A percentile compares a stretch with the other conserved stretches of the same genome.
Conservation (phyloP, 2,797 vertebrate species). For the Ptychadena robeensis region DNA sequence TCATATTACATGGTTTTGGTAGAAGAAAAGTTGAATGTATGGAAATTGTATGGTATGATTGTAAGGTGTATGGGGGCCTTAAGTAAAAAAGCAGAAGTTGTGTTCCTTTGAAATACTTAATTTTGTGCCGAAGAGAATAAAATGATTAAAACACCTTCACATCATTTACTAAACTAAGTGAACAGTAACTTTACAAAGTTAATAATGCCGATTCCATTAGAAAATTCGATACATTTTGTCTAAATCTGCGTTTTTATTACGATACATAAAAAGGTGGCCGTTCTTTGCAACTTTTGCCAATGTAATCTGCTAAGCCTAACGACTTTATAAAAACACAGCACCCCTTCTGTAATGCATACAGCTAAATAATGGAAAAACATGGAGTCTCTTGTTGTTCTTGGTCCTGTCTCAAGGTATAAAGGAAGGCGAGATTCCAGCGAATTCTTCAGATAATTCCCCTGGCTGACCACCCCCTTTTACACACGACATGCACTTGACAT, state of each 20-base stretch:
- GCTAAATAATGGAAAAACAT: constrained; percentile 50
- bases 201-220: too few species aligned
- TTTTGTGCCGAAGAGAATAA: too few species aligned
- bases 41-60: too few species aligned
- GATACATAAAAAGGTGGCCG: neutral
- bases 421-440: constrained; percentile 55
- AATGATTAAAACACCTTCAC: too few species aligned
- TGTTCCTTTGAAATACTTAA: too few species aligned
- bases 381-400: constrained; percentile 32
- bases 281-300: neutral
- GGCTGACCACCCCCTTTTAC: constrained; percentile 34
- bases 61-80: too few species aligned
- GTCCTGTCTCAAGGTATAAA: constrained; percentile 37
- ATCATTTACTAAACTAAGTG: too few species aligned
- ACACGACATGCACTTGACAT: constrained; percentile 60
- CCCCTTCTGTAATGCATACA: constrained; percentile 19
- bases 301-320: neutral
- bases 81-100: too few species aligned
- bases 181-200: too few species aligned
- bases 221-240: too few species aligned
- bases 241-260: neutral
- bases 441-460: constrained; percentile 50
- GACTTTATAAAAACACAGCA: constrained; percentile 20
- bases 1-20: too few species aligned
- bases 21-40: too few species aligned